phyloP scores from a whole-genome alignment of 2,888 invertebrate species.

The Megamerina dolium region DNA sequence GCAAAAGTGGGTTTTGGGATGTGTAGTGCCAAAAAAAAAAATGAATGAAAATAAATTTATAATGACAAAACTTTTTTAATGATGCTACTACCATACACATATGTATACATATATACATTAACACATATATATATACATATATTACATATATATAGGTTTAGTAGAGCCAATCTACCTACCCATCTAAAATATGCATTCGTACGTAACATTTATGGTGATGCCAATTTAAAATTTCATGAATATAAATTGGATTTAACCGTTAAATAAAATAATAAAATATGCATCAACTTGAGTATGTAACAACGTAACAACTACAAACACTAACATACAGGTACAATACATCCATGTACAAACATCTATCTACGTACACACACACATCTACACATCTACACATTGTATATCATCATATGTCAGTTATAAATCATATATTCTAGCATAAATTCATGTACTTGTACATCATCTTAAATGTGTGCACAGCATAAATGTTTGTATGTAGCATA shows the following conservation, averaged over 20 bases:
- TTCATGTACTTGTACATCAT: not conserved
- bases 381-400: not conserved
- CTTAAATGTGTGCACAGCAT: not conserved
- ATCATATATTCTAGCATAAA: too few relatives aligned
- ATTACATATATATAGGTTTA: too few relatives aligned
- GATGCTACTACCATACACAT: slow-evolving; percentile 1
- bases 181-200: too few relatives aligned
- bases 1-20: too few relatives aligned
- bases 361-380: not conserved
- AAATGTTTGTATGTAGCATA: too few relatives aligned
- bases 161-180: too few relatives aligned
- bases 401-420: too few relatives aligned
- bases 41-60: slow-evolving; percentile 6
- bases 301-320: slow-evolving; percentile 1
- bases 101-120: too few relatives aligned
- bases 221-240: slow-evolving; percentile 9
- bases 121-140: too few relatives aligned
- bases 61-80: slow-evolving; percentile 10
- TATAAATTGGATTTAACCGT: slow-evolving; percentile 12
- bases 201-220: not conserved
- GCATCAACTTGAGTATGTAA: not conserved
- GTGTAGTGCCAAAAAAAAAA: not conserved
- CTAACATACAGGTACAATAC: not conserved
- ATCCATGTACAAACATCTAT: not conserved
- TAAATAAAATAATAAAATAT: slow-evolving; percentile 3